phyloP scores from a whole-genome alignment of 37 sponge, comb jelly and placozoan genomes.

The Petrosia ficiformis region DNA sequence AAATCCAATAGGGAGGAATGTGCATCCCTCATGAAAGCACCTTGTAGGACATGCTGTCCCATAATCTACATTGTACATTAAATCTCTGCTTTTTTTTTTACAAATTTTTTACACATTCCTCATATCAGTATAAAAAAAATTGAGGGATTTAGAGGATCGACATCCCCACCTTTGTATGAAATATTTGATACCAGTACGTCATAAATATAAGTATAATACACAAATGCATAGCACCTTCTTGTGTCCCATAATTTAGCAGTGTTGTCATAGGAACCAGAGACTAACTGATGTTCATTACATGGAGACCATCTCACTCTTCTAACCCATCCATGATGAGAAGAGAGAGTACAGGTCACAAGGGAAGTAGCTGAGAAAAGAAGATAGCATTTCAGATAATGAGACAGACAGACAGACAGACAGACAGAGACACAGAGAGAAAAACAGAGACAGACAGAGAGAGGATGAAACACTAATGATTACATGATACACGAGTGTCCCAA shows the following conservation, averaged over 20 bases:
- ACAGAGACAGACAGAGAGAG: too few species aligned
- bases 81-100: too few species aligned
- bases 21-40: too few species aligned
- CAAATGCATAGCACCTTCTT: constrained; percentile 48
- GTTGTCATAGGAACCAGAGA: constrained; percentile 84
- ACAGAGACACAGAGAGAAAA: too few species aligned
- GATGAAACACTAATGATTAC: neutral
- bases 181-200: neutral
- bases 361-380: constrained; percentile 21
- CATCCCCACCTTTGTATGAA: neutral
- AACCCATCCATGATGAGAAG: constrained; percentile 87
- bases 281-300: constrained; percentile 61
- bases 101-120: too few species aligned
- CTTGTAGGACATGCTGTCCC: too few species aligned
- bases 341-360: constrained; percentile 52
- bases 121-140: too few species aligned
- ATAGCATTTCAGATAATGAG: neutral
- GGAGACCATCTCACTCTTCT: constrained; percentile 74
- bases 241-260: constrained; percentile 82
- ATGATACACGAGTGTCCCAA: constrained; percentile 61
- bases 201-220: too few species aligned
- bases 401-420: neutral
- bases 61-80: too few species aligned
- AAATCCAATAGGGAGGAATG: too few species aligned
- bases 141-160: too few species aligned